Percentiles rank a stretch among this genome's conserved stretches.
These are phyloP conservation scores for Syngnathus rostellatus DNA, from an alignment of 2,797 vertebrate genomes.

Conservation along the genomic window DNA sequence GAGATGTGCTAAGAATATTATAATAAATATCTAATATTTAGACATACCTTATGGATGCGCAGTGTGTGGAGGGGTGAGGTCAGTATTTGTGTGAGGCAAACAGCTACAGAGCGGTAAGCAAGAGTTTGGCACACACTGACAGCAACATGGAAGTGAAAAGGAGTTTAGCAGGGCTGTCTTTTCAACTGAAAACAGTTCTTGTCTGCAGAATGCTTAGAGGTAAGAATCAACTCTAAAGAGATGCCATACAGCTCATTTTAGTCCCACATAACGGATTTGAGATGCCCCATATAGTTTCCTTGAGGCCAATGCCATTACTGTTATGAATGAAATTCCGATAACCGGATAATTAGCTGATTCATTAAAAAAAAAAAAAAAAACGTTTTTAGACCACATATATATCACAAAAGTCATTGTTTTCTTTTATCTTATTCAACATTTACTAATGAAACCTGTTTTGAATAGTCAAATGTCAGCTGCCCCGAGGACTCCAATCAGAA, in stretches of 20 bases:
- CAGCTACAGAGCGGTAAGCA: constrained; percentile 7
- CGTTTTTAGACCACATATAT: too few relatives aligned
- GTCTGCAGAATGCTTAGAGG: not conserved
- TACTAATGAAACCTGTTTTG: constrained; percentile 21
- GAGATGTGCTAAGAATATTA: constrained; percentile 17
- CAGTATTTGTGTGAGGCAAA: constrained; percentile 6
- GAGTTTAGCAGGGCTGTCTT: constrained; percentile 12
- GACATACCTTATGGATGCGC: not conserved
- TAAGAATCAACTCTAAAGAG: not conserved
- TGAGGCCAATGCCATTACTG: too few relatives aligned
- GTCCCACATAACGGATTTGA: too few relatives aligned
- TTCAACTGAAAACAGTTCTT: constrained; percentile 10
- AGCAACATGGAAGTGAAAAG: constrained; percentile 12
- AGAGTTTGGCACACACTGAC: not conserved
- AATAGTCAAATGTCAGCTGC: constrained; percentile 19
- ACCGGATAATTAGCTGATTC: too few relatives aligned
- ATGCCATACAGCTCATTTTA: not conserved
- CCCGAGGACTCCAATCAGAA: not conserved
- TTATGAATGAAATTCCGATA: too few relatives aligned
- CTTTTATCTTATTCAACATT: constrained; percentile 24
- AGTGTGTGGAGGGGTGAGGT: not conserved
- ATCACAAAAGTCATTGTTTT: constrained; percentile 7
- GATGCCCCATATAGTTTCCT: too few relatives aligned
- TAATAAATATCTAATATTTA: constrained; percentile 7
- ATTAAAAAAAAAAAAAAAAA: too few relatives aligned